A percentile compares a stretch with the other conserved stretches of the same genome.
These are phyloP conservation scores for Scarus forsteni DNA, from an alignment of 2,797 vertebrate genomes.

Conservation along the genomic window DNA sequence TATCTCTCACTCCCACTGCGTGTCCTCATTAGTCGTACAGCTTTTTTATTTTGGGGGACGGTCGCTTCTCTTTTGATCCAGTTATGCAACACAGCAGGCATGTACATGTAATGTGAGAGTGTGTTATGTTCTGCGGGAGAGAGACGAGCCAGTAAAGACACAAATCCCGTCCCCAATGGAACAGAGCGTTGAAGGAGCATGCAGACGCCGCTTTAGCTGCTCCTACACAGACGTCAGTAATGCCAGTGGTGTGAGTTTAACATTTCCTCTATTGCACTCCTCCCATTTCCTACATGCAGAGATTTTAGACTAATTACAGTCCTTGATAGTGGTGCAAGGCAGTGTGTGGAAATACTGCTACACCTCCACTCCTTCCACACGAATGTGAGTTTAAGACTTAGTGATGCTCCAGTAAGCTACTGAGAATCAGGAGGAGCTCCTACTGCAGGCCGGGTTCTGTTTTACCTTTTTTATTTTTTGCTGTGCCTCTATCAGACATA, in stretches of 20 bases:
- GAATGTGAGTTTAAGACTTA: slow-evolving; percentile 46
- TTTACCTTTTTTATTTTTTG: slow-evolving; percentile 54
- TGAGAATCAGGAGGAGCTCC: slow-evolving; percentile 37
- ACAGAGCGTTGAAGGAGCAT: slow-evolving; percentile 30
- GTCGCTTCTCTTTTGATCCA: slow-evolving; percentile 75
- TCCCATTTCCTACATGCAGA: slow-evolving; percentile 62
- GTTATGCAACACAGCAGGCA: slow-evolving; percentile 77
- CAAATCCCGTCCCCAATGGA: slow-evolving; percentile 16
- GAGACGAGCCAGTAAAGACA: slow-evolving; percentile 40
- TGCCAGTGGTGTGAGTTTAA: slow-evolving; percentile 24
- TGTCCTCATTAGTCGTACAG: slow-evolving; percentile 79
- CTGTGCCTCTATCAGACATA: slow-evolving; percentile 56
- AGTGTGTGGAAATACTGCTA: slow-evolving; percentile 38
- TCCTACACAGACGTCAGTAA: slow-evolving; percentile 29
- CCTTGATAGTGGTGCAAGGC: slow-evolving; percentile 38
- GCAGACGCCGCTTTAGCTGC: slow-evolving; percentile 26
- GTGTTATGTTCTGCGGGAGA: slow-evolving; percentile 65
- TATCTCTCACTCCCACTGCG: slow-evolving; percentile 68
- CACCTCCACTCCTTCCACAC: slow-evolving; percentile 35
- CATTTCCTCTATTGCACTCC: slow-evolving; percentile 56
- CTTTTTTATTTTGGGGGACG: slow-evolving; percentile 74
- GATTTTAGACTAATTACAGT: slow-evolving; percentile 60
- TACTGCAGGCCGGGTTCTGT: slow-evolving; percentile 40
- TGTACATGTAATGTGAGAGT: slow-evolving; percentile 74
- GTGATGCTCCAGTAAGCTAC: slow-evolving; percentile 50